Conservation (phyloP, 2,888 invertebrate species). For the Dasysyrphus albostriatus region DNA sequence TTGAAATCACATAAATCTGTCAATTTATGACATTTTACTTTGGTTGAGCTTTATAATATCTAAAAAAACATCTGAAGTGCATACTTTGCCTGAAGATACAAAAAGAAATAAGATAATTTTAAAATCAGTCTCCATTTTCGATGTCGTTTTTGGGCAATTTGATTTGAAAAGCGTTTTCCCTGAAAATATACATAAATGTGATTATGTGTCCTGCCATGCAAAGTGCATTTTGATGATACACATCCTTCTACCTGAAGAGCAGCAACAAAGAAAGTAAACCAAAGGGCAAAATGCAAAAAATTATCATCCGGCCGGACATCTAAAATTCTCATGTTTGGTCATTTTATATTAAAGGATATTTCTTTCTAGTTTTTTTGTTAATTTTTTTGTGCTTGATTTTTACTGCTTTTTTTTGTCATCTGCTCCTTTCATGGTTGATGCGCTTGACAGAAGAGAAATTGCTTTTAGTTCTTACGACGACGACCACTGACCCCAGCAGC, state of each 20-base stretch:
- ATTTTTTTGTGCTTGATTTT: slow-evolving; percentile 36
- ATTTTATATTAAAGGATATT: slow-evolving; percentile 75
- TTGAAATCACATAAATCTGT: slow-evolving; percentile 57
- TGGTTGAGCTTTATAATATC: slow-evolving; percentile 26
- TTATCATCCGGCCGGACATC: slow-evolving; percentile 75
- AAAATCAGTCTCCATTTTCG: slow-evolving; percentile 63
- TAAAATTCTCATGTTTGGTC: slow-evolving; percentile 74
- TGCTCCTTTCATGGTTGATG: slow-evolving; percentile 72
- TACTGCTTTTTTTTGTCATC: slow-evolving; percentile 41
- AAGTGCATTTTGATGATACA: slow-evolving; percentile 74
- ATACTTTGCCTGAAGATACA: slow-evolving; percentile 47
- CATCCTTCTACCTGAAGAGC: slow-evolving; percentile 60
- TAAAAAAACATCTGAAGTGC: slow-evolving; percentile 49
- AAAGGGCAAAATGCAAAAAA: slow-evolving; percentile 64
- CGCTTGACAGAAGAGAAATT: slow-evolving; percentile 74
- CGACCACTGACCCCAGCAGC: slow-evolving; percentile 37
- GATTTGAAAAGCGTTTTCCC: slow-evolving; percentile 82
- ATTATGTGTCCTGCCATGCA: slow-evolving; percentile 80
- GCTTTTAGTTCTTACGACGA: slow-evolving; percentile 70
- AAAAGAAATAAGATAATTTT: slow-evolving; percentile 30
- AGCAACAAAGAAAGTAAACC: slow-evolving; percentile 68
- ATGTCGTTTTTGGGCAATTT: slow-evolving; percentile 81
- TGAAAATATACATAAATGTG: slow-evolving; percentile 80
- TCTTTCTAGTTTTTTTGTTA: slow-evolving; percentile 51
- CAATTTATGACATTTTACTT: slow-evolving; percentile 57